Evolutionary conservation across 2,797 vertebrate species (phyloP).

Genomic region (Halcyon smyrnensis): DNA sequence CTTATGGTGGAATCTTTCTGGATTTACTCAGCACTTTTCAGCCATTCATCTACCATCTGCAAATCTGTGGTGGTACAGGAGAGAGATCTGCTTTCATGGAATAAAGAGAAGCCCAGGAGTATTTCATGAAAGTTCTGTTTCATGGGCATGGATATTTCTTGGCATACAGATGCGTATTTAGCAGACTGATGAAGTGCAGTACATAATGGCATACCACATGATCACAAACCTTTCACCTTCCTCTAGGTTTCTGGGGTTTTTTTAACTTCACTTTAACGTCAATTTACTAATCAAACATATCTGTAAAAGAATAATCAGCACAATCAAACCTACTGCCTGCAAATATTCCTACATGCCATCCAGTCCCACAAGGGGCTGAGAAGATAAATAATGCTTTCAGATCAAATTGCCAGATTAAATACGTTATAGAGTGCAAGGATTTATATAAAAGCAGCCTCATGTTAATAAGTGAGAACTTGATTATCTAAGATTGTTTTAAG

Average conservation of each 20-base stretch:
- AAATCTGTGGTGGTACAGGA: neutral
- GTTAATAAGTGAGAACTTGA: neutral
- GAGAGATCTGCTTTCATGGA: neutral
- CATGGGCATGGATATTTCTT: neutral
- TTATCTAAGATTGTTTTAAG: neutral
- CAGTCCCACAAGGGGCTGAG: rapidly evolving
- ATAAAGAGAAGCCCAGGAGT: neutral
- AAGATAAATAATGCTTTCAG: neutral
- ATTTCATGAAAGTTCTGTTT: neutral
- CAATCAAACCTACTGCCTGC: neutral
- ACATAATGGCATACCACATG: rapidly evolving
- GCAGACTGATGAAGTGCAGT: neutral
- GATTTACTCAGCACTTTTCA: neutral
- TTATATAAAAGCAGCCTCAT: neutral
- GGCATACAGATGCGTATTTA: neutral
- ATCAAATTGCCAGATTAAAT: neutral
- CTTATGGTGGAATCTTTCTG: neutral
- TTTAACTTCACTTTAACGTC: neutral
- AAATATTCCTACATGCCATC: neutral
- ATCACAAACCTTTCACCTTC: neutral
- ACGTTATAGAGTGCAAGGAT: neutral
- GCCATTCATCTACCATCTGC: neutral
- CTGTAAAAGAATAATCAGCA: neutral
- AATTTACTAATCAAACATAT: neutral
- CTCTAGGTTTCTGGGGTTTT: neutral